Evolutionary conservation across 2,888 invertebrate genomes (phyloP), one percentile per base, ranked within the genome.

Genomic region (Encarsia formosa): DNA sequence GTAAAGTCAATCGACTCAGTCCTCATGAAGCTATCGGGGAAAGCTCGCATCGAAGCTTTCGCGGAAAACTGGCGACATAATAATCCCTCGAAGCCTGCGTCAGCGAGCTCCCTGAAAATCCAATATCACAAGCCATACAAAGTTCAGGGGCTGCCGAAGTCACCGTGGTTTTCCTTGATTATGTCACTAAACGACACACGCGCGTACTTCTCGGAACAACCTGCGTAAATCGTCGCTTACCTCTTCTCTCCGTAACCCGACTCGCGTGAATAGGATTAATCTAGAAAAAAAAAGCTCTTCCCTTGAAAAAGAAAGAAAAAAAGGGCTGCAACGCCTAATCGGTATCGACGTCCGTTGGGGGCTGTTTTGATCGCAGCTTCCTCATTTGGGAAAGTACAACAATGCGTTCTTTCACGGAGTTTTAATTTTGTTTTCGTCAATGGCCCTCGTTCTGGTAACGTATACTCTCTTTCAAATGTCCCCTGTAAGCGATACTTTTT

Each of bases 201-300:
- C n/a, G 49, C 39, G 34, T 23, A 2, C 52, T 52, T 56, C 56
- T 41, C 58, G 62, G 64, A 66, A 49, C n/a, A 58, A 58, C 68
- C 65, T 68, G 70, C 70, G 70, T 70, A 68, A 67, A 65, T 60
- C 61, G 66, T 54, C 61, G 63, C 57, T 61, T 63, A 61, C 63
- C 63, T 63, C n/a, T n/a, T n/a, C n/a, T n/a, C n/a, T n/a, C n/a
- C n/a, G 64, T 62, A 61, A 61, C 58, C 59, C 59, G 58, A 57
- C n/a, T 47, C 54, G 49, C 47, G 53, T 45, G 53, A 49, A 53
- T 53, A 49, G 49, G 45, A 56, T 49, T 50, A 53, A 50, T 52
- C 57, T 55, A 46, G 58, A 52, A 57, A 55, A 50, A 48, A 52
- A 55, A 56, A 54, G 55, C 41, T 49, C 49, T 46, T 53, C 44